Conservation (phyloP, 2,797 vertebrate genomes). For the Semotilus atromaculatus region DNA sequence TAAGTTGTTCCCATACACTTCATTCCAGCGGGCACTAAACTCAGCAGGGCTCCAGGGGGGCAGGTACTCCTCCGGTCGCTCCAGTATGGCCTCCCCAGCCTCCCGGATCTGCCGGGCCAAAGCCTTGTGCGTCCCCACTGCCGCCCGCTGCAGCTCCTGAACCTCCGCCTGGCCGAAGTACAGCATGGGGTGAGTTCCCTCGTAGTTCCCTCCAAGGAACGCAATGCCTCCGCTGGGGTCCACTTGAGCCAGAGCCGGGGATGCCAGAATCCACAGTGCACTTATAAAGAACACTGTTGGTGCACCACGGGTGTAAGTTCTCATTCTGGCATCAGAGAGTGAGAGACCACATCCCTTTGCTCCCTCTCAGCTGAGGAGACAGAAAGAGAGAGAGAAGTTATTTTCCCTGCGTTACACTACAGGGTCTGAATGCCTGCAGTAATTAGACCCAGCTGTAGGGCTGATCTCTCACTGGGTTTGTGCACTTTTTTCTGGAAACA, state of each 20-base stretch:
- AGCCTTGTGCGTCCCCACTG: conserved; percentile 81
- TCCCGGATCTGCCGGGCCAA: conserved; percentile 84
- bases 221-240: conserved; percentile 82
- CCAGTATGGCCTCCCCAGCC: conserved; percentile 90
- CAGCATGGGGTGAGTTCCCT: conserved; percentile 92
- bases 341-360: conserved; percentile 84
- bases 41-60: conserved; percentile 93
- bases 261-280: conserved; percentile 79
- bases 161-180: conserved; percentile 88
- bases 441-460: conserved; percentile 76
- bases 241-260: conserved; percentile 67
- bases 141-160: conserved; percentile 81
- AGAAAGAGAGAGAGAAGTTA: conserved; percentile 8
- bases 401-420: background rate
- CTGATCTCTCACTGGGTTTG: conserved; percentile 63
- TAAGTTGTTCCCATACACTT: conserved; percentile 98
- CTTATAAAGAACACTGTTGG: conserved; percentile 97
- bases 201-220: conserved; percentile 92
- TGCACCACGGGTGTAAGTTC: conserved; percentile 92
- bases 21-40: conserved; percentile 96
- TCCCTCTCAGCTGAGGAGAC: conserved; percentile 72
- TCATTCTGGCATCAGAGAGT: conserved; percentile 93
- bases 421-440: conserved; percentile 70
- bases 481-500: background rate
- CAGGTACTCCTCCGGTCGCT: conserved; percentile 89